Conservation (phyloP, 53 echinoderm and acorn worm species). For the Arbacia lixula region DNA sequence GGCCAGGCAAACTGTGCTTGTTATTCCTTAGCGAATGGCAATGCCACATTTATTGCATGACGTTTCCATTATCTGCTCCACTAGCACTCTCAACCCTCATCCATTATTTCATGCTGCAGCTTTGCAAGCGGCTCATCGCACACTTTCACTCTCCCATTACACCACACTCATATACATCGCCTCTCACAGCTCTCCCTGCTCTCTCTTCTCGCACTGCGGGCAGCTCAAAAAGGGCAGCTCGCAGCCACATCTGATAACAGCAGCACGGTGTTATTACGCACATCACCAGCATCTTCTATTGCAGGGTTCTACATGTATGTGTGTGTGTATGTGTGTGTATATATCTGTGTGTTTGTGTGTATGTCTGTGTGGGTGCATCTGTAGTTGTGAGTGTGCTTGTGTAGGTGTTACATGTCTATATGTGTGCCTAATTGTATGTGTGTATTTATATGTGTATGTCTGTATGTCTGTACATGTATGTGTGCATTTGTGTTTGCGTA, state of each 20-base stretch:
- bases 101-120: conserved; percentile 31
- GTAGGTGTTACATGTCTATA: neutral
- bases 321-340: conserved; percentile 1
- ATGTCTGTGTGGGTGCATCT: neutral
- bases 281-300: neutral
- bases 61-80: no score
- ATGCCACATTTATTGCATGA: neutral
- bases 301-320: conserved; percentile 13
- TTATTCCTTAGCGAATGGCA: no score
- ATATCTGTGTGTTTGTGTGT: neutral
- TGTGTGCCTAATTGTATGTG: neutral
- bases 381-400: neutral
- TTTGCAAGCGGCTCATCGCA: conserved; percentile 2
- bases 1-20: no score
- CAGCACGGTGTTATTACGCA: no score
- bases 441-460: neutral
- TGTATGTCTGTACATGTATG: neutral
- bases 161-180: no score
- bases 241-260: no score
- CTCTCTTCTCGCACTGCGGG: no score
- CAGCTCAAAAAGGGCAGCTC: no score
- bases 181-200: neutral
- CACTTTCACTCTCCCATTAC: conserved; percentile 25
- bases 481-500: no score
- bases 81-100: conserved; percentile 14